Evolutionary conservation across 2,888 invertebrate species (phyloP).

Genomic region (Gastrophysa polygoni): DNA sequence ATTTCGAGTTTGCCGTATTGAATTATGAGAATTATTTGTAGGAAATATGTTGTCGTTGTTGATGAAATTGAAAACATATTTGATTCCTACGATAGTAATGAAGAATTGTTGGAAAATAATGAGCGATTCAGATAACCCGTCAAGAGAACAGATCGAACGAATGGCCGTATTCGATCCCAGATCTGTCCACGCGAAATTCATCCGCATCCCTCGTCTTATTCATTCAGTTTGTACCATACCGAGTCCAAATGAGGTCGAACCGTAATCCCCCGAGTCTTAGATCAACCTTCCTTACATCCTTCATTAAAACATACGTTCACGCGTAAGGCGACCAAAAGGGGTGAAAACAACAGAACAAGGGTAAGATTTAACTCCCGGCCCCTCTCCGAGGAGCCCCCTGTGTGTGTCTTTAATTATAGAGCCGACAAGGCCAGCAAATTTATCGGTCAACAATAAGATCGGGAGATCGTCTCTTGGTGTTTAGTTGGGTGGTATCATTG

Average conservation of each 20-base stretch:
- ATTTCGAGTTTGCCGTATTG: no score
- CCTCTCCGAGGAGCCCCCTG: constrained; percentile 33
- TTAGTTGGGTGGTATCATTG: constrained; percentile 12
- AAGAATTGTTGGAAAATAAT: no score
- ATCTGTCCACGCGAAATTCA: background rate
- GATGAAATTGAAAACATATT: no score
- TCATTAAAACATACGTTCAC: constrained; percentile 39
- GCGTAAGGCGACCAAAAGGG: constrained; percentile 30
- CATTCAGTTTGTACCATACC: constrained; percentile 20
- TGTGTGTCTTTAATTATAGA: constrained; percentile 48
- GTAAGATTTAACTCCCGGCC: constrained; percentile 27
- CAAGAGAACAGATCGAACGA: no score
- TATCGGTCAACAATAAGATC: constrained; percentile 40
- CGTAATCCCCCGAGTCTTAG: constrained; percentile 34
- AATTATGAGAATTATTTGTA: no score
- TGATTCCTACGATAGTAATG: no score
- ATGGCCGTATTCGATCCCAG: no score
- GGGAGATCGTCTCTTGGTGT: constrained; percentile 25
- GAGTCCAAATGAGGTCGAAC: constrained; percentile 23
- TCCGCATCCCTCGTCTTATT: constrained; percentile 14
- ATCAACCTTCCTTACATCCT: constrained; percentile 34
- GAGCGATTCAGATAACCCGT: no score
- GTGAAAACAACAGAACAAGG: constrained; percentile 32
- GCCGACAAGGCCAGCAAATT: constrained; percentile 44
- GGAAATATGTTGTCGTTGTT: no score